phyloP scores from a whole-genome alignment of 2,113 vertebrate species.

The Chionis minor region DNA sequence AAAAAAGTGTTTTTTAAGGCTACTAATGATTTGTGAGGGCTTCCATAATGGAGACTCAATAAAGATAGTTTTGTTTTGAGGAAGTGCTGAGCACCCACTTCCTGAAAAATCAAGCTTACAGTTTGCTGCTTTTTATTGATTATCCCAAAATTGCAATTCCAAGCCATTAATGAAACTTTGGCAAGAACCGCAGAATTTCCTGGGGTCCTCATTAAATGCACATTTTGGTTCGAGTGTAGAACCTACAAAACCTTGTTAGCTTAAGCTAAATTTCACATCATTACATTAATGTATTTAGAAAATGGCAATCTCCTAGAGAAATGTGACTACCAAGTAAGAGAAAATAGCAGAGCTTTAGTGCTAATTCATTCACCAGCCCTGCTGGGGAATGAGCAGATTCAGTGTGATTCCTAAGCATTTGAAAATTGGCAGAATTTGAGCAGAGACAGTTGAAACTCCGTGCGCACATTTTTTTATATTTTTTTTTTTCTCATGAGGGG shows the following conservation, averaged over 20 bases:
- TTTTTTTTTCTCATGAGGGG: neutral
- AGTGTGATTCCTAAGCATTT: neutral
- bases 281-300: neutral
- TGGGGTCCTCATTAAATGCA: neutral
- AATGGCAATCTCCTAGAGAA: neutral
- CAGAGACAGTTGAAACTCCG: neutral
- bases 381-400: neutral
- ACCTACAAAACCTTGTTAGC: neutral
- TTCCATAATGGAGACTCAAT: neutral
- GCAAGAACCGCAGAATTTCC: neutral
- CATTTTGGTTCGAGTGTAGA: neutral
- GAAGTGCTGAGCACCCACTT: neutral
- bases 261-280: neutral
- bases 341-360: neutral
- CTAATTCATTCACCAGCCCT: slow-evolving; percentile 25
- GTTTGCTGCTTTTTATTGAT: neutral
- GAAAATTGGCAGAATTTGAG: neutral
- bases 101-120: neutral
- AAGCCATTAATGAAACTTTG: neutral
- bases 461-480: neutral
- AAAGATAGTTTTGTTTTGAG: neutral
- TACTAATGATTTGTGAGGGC: neutral
- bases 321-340: neutral
- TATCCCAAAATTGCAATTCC: neutral
- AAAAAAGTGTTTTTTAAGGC: neutral